Evolutionary conservation across 2,113 vertebrate species (phyloP).

Genomic region (Nesoenas mayeri): DNA sequence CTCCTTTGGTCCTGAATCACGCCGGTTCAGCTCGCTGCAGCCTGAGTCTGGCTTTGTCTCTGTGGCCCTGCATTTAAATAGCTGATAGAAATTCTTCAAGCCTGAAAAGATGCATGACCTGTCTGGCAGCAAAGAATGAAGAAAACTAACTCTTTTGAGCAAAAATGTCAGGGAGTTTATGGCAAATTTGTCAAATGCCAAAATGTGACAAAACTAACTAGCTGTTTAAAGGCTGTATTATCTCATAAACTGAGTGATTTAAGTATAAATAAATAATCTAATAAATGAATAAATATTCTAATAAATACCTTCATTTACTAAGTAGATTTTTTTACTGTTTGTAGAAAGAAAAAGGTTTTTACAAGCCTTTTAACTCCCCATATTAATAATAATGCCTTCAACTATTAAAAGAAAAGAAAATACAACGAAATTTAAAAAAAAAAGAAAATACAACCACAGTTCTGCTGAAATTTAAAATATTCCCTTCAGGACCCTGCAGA

Average conservation of each 20-base stretch:
- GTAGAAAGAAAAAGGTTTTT: neutral
- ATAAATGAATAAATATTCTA: neutral
- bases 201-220: neutral
- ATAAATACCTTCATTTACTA: neutral
- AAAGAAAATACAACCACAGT: neutral
- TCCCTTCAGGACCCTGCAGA: neutral
- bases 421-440: no score
- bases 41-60: slow-evolving; percentile 42
- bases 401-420: neutral
- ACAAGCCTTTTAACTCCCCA: neutral
- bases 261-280: neutral
- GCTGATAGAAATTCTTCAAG: slow-evolving; percentile 55
- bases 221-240: neutral
- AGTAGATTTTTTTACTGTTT: neutral
- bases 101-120: slow-evolving; percentile 57
- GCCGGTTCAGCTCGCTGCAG: neutral
- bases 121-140: slow-evolving; percentile 51
- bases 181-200: neutral
- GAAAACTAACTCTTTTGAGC: slow-evolving; percentile 47
- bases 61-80: slow-evolving; percentile 62
- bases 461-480: neutral
- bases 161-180: slow-evolving; percentile 26
- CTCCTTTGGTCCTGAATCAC: slow-evolving; percentile 22
- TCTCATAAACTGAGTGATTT: neutral
- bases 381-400: neutral